Base-by-base conservation (phyloP, 64 coral and sea anemone genomes). In the Trachythela sp. region DNA sequence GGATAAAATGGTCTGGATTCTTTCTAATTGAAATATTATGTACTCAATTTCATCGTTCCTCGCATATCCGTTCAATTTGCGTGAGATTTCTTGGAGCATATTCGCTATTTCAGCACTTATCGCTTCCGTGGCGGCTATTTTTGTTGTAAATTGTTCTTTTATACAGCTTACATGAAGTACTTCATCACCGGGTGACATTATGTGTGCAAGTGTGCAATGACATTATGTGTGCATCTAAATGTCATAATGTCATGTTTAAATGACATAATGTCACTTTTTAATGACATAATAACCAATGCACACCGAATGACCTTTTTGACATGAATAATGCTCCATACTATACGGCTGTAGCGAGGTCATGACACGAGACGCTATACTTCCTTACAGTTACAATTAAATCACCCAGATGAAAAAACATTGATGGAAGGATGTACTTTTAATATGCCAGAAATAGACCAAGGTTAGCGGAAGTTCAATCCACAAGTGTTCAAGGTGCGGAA, bases 301-400 rank as follows among this genome's bases (percentile, higher is more conserved):
- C 71, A 32, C 30, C 29, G 29, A 77, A 77, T 77, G 71, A 77
- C 71, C 3, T 77, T 77, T 77, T 77, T 77, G 71, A 77, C 36
- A 77, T 32, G 31, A 77, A 77, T 77, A 77, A 77, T 77, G 71
- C 71, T 77, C 71, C 71, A 77, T 77, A 77, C 31, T 77, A n/a
- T n/a, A n/a, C n/a, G n/a, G n/a, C n/a, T n/a, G n/a, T n/a, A n/a
- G n/a, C n/a, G n/a, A n/a, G n/a, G n/a, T n/a, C n/a, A n/a, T n/a
- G n/a, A n/a, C n/a, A n/a, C n/a, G n/a, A n/a, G n/a, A n/a, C n/a
- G n/a, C n/a, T n/a, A n/a, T n/a, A n/a, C n/a, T n/a, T n/a, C n/a
- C n/a, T n/a, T n/a, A n/a, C n/a, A n/a, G n/a, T n/a, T n/a, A n/a
- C n/a, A n/a, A n/a, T n/a, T n/a, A n/a, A n/a, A n/a, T n/a, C n/a